Conservation (phyloP, 1,140 invertebrate species). For the Cylas formicarius region DNA sequence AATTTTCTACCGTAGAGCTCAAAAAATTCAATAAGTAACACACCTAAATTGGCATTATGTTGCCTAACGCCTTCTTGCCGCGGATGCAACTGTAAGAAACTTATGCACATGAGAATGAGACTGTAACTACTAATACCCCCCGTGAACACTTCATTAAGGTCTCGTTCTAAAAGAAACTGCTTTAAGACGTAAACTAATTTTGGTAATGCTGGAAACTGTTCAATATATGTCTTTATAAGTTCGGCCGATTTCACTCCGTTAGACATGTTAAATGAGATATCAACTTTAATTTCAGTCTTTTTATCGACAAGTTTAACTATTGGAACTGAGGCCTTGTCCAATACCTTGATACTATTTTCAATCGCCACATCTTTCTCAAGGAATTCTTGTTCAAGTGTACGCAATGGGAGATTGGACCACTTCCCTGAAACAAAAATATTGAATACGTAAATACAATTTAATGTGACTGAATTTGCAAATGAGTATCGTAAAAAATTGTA, state of each 20-base stretch:
- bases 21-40: conserved; percentile 94
- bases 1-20: conserved; percentile 95
- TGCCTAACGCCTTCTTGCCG: conserved; percentile 55
- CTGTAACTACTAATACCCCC: conserved; percentile 98
- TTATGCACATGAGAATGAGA: conserved; percentile 96
- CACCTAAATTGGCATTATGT: conserved; percentile 73
- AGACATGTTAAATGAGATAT: conserved; percentile 98
- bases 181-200: conserved; percentile 96
- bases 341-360: conserved; percentile 82
- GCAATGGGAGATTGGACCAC: conserved; percentile 85
- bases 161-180: conserved; percentile 93
- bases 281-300: conserved; percentile 86
- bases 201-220: conserved; percentile 74
- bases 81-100: conserved; percentile 87
- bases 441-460: too few species aligned
- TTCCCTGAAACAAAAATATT: conserved; percentile 73
- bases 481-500: too few species aligned
- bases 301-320: conserved; percentile 97
- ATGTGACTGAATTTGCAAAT: too few species aligned
- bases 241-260: conserved; percentile 92
- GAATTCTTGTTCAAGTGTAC: conserved; percentile 83
- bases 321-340: conserved; percentile 95
- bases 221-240: conserved; percentile 70
- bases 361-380: conserved; percentile 83
- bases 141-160: conserved; percentile 98